phyloP scores from a whole-genome alignment of 2,113 vertebrate species.

The Sander lucioperca region DNA sequence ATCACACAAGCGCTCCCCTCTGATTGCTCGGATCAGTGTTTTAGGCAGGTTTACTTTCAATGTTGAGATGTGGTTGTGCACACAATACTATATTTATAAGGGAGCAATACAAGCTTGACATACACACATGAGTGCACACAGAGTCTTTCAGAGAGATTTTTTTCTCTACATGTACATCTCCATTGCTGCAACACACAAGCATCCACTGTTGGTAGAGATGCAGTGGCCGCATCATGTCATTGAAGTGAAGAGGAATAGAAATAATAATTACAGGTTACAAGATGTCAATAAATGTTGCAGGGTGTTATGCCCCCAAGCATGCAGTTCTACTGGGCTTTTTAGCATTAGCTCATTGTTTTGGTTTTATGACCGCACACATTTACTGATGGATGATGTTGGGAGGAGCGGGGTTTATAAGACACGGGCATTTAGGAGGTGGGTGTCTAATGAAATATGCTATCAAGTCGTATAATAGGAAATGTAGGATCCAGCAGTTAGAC shows the following conservation, averaged over 20 bases:
- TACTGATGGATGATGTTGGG: neutral
- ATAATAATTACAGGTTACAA: neutral
- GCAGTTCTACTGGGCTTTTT: neutral
- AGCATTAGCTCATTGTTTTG: neutral
- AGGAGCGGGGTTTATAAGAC: too few species aligned
- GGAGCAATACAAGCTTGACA: neutral
- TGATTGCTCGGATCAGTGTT: slow-evolving; percentile 24
- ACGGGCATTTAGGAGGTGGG: neutral
- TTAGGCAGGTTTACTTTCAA: slow-evolving; percentile 15
- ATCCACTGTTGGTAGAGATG: neutral
- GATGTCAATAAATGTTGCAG: neutral
- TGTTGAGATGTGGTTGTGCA: neutral
- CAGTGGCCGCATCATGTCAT: neutral
- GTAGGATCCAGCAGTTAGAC: too few species aligned
- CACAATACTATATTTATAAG: slow-evolving; percentile 25
- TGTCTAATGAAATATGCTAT: too few species aligned
- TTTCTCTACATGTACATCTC: neutral
- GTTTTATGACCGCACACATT: neutral
- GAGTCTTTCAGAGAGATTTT: slow-evolving; percentile 20
- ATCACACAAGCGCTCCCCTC: slow-evolving; percentile 17
- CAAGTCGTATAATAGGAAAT: too few species aligned
- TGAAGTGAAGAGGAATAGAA: neutral
- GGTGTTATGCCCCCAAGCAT: neutral
- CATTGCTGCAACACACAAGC: neutral
- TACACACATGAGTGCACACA: slow-evolving; percentile 21